Evolutionary conservation across 2,113 vertebrate genomes (phyloP), one percentile per base, ranked within the genome.

Genomic region (Anthoscopus minutus): DNA sequence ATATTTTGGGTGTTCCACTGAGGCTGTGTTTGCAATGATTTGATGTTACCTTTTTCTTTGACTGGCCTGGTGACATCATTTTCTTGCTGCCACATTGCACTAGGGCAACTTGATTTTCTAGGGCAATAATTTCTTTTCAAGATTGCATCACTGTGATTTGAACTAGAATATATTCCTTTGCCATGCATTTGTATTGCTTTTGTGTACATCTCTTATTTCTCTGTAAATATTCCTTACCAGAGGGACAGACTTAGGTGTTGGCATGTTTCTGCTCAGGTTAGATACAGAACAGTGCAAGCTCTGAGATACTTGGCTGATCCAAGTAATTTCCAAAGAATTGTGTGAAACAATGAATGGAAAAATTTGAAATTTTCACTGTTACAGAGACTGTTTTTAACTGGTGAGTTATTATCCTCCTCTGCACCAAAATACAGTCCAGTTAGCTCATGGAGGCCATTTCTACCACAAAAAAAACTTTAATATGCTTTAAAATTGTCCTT

Each of bases 321-420:
- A 95, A 97, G 72, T 93, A 96, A 83, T 95, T 97, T 97, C 95
- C 37, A 96, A 95, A 96, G 80, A 79, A 96, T 84, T 50, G 62
- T 5, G 28, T 93, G 92, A 81, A 98, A 95, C n/a, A 95, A 95
- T 14, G 91, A 94, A 66, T 27, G 65, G 61, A 94, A 94, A 86
- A 96, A 67, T 0, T 8, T 67, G 7, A 97, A 83, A 20, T 95
- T 96, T 48, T 97, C 85, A 95, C n/a, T 97, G 81, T 86, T 98
- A 96, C 19, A 91, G 71, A 94, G 18, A 57, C 13, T 18, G 25
- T 38, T 78, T 86, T 70, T 85, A 95, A 61, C 58, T 10, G 13
- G 18, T 60, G 38, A 82, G 61, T n/a, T 28, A 14, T 44, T 38
- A 57, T 33, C 21, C 2, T 72, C n/a, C 19, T 80, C 51, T 70